Evolutionary conservation across 2,113 vertebrate species (phyloP).

Genomic region (Aegithalos caudatus): DNA sequence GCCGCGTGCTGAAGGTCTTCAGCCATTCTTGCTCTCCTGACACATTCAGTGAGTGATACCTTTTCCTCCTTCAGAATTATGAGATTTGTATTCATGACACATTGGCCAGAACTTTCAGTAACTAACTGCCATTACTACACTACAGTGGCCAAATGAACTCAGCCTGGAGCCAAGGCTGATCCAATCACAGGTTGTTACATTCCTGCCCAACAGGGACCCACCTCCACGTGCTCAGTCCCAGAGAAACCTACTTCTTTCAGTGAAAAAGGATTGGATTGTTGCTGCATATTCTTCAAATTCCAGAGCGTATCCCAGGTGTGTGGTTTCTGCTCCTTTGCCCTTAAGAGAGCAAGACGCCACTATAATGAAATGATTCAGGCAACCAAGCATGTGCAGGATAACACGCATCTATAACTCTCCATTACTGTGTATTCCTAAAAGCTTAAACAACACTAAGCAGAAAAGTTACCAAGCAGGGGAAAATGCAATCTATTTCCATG

Average conservation of each 20-base stretch:
- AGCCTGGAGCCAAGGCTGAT: neutral
- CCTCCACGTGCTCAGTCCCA: neutral
- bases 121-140: neutral
- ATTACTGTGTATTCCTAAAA: neutral
- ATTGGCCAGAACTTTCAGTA: neutral
- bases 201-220: neutral
- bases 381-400: neutral
- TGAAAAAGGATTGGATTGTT: neutral
- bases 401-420: neutral
- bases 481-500: slow-evolving; percentile 18
- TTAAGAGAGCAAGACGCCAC: neutral
- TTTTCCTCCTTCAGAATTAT: neutral
- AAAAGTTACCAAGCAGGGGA: neutral
- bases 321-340: neutral
- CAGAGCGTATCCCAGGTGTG: neutral
- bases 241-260: neutral
- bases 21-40: neutral
- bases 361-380: neutral
- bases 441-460: neutral
- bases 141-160: neutral
- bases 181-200: neutral
- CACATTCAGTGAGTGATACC: neutral
- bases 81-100: neutral
- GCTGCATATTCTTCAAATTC: neutral
- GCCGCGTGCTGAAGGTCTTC: neutral